Conservation (phyloP, 2,888 invertebrate species). For the Scaptomyza parva region DNA sequence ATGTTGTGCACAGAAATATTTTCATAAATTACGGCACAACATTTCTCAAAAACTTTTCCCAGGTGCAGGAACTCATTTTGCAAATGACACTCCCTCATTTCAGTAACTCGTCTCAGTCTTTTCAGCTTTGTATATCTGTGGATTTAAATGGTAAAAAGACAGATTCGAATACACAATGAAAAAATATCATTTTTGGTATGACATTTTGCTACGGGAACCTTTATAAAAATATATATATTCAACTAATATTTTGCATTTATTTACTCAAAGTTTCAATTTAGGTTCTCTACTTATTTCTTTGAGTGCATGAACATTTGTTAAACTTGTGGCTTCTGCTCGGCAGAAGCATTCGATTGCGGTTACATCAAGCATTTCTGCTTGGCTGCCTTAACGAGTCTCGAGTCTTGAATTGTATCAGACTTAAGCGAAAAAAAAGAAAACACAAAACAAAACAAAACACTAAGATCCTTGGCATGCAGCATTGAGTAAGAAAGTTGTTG, state of each 20-base stretch:
- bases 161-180: constrained; percentile 16
- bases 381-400: constrained; percentile 1
- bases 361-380: constrained; percentile 11
- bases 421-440: not conserved
- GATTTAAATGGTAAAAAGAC: constrained; percentile 52
- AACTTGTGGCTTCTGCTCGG: constrained; percentile 42
- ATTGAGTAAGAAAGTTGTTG: not conserved
- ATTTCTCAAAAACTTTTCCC: constrained; percentile 18
- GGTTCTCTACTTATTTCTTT: too few relatives aligned
- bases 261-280: too few relatives aligned
- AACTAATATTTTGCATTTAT: too few relatives aligned
- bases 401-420: not conserved
- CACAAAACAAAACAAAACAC: not conserved
- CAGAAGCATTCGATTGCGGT: constrained; percentile 33
- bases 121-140: constrained; percentile 4
- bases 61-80: constrained; percentile 28
- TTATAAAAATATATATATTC: too few relatives aligned
- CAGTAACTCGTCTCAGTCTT: constrained; percentile 4
- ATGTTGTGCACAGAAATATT: constrained; percentile 47
- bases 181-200: too few relatives aligned
- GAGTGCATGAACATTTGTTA: constrained; percentile 29
- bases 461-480: constrained; percentile 6
- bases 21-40: constrained; percentile 40
- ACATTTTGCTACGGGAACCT: too few relatives aligned
- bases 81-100: constrained; percentile 35